phyloP scores from a whole-genome alignment of 2,888 invertebrate genomes.

The Strigamia maritima region DNA sequence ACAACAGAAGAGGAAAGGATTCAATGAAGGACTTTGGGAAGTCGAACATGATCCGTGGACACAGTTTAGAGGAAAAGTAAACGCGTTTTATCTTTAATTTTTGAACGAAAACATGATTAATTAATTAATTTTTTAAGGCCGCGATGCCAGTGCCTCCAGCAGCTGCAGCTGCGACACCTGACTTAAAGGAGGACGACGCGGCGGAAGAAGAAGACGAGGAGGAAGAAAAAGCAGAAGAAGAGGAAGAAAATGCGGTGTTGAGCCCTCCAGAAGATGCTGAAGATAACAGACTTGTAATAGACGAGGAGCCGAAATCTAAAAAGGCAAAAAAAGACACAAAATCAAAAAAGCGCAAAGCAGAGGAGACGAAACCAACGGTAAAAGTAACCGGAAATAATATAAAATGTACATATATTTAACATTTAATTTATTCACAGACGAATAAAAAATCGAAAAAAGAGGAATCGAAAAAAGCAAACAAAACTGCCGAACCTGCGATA shows the following conservation, averaged over 20 bases:
- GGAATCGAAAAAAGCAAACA: conserved; percentile 25
- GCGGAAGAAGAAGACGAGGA: conserved; percentile 1
- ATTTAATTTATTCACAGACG: background rate
- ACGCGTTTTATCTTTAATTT: background rate
- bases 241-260: background rate
- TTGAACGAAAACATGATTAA: background rate
- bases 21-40: conserved; percentile 81
- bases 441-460: conserved; percentile 34
- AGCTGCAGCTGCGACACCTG: background rate
- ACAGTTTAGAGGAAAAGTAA: conserved; percentile 38
- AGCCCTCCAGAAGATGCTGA: conserved; percentile 15
- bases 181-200: background rate
- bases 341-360: conserved; percentile 35
- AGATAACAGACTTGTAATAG: conserved; percentile 37
- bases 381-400: background rate
- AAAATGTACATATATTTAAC: background rate
- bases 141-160: background rate
- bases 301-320: conserved; percentile 35
- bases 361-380: conserved; percentile 17
- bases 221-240: conserved; percentile 16
- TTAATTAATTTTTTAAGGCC: background rate
- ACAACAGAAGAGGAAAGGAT: conserved; percentile 70
- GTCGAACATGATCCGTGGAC: conserved; percentile 68
- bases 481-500: background rate
- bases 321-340: conserved; percentile 36